phyloP scores from a whole-genome alignment of 1,140 invertebrate species.

The Platyscapa corneri region DNA sequence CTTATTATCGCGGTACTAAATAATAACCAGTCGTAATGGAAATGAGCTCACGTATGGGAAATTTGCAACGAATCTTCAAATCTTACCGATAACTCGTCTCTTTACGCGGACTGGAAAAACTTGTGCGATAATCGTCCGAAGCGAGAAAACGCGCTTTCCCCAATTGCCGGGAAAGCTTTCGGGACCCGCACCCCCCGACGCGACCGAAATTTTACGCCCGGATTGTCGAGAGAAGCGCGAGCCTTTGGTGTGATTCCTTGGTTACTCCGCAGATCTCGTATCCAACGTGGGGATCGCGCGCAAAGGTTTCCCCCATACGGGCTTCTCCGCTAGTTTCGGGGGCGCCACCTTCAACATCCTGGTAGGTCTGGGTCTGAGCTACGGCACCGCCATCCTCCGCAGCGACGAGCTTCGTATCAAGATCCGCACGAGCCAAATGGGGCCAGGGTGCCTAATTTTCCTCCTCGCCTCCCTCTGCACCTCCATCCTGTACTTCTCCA shows the following conservation, averaged over 20 bases:
- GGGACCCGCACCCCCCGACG: no score
- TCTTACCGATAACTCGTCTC: neutral
- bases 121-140: no score
- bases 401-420: constrained; percentile 55
- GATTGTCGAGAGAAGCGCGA: no score
- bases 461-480: constrained; percentile 64
- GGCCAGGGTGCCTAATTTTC: constrained; percentile 67
- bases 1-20: no score
- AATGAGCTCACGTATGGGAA: no score
- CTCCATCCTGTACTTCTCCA: constrained; percentile 64
- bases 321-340: constrained; percentile 82
- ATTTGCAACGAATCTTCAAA: neutral
- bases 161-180: no score
- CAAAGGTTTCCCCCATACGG: constrained; percentile 81
- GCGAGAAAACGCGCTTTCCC: no score
- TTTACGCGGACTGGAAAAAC: neutral
- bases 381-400: constrained; percentile 56
- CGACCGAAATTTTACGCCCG: no score
- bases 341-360: constrained; percentile 82
- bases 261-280: constrained; percentile 76
- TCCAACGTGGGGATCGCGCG: constrained; percentile 79
- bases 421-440: constrained; percentile 68
- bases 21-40: no score
- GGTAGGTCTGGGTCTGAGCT: constrained; percentile 68
- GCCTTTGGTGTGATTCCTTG: no score